Evolutionary conservation across 2,797 vertebrate genomes (phyloP).

Genomic region (Falco columbarius): DNA sequence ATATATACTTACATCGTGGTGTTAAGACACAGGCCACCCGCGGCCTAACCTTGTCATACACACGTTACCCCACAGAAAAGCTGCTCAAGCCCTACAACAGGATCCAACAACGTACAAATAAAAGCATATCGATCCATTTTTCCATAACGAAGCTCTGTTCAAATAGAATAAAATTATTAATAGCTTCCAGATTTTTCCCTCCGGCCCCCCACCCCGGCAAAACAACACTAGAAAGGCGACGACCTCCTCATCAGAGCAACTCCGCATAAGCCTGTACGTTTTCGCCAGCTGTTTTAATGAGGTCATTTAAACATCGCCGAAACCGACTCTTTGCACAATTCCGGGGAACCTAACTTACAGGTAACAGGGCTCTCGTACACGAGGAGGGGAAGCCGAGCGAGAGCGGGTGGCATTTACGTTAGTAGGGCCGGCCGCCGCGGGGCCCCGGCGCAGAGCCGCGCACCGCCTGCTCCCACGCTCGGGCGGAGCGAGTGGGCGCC

Average conservation of each 20-base stretch:
- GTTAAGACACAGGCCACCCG: neutral
- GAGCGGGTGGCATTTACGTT: neutral
- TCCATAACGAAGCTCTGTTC: neutral
- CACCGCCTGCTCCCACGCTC: neutral
- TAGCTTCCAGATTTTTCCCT: neutral
- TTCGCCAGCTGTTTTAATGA: slow-evolving; percentile 8
- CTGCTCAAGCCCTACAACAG: neutral
- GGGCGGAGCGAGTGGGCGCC: neutral
- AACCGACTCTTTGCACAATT: neutral
- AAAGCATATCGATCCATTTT: neutral
- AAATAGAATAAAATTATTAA: neutral
- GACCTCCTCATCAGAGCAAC: neutral
- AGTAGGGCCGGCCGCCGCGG: neutral
- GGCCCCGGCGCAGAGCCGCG: neutral
- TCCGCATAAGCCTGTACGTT: neutral
- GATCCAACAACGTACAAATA: neutral
- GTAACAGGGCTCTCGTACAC: neutral
- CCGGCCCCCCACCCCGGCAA: neutral
- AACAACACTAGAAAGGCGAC: neutral
- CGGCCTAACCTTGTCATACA: neutral
- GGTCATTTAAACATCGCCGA: neutral
- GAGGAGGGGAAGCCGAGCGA: neutral
- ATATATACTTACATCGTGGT: rapidly evolving
- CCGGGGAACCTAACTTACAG: neutral
- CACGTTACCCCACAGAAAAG: neutral